Evolutionary conservation across 2,113 vertebrate genomes (phyloP).

Genomic region (Oryzias celebensis): DNA sequence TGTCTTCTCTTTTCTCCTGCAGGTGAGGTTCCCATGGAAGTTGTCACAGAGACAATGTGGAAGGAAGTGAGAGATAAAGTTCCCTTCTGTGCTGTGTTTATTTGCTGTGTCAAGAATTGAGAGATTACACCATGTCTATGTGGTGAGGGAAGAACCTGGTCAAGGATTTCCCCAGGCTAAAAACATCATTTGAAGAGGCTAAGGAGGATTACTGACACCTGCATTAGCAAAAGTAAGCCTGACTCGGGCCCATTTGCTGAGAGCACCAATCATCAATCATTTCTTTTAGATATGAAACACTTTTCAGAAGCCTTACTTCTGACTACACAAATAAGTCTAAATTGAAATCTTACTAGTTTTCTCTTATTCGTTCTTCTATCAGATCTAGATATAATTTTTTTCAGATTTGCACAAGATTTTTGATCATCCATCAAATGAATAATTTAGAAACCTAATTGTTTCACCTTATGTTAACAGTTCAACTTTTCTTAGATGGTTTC

Average conservation of each 20-base stretch:
- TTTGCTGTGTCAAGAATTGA: slow-evolving; percentile 84
- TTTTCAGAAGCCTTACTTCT: slow-evolving; percentile 44
- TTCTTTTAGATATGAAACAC: slow-evolving; percentile 48
- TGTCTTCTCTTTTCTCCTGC: slow-evolving; percentile 58
- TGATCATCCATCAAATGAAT: neutral
- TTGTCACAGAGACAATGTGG: slow-evolving; percentile 77
- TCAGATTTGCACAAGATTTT: neutral
- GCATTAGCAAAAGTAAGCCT: slow-evolving; percentile 70
- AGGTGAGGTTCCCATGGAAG: slow-evolving; percentile 57
- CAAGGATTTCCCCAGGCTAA: slow-evolving; percentile 77
- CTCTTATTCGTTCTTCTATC: too few species aligned
- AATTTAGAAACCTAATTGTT: neutral
- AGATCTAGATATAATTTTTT: neutral
- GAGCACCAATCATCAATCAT: slow-evolving; percentile 70
- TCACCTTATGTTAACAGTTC: too few species aligned
- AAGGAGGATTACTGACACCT: slow-evolving; percentile 75
- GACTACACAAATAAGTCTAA: neutral
- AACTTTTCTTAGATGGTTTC: slow-evolving; percentile 26
- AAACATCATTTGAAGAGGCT: slow-evolving; percentile 67
- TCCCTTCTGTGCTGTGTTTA: slow-evolving; percentile 77
- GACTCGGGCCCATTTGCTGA: slow-evolving; percentile 61
- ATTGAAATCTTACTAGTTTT: too few species aligned
- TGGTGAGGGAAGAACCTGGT: slow-evolving; percentile 74
- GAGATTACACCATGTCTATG: slow-evolving; percentile 81
- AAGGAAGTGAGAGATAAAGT: slow-evolving; percentile 83